A percentile compares a stretch with the other conserved stretches of the same genome.
These are phyloP conservation scores for Bufotes viridis DNA, from an alignment of 2,797 vertebrate genomes.

Conservation along the genomic window DNA sequence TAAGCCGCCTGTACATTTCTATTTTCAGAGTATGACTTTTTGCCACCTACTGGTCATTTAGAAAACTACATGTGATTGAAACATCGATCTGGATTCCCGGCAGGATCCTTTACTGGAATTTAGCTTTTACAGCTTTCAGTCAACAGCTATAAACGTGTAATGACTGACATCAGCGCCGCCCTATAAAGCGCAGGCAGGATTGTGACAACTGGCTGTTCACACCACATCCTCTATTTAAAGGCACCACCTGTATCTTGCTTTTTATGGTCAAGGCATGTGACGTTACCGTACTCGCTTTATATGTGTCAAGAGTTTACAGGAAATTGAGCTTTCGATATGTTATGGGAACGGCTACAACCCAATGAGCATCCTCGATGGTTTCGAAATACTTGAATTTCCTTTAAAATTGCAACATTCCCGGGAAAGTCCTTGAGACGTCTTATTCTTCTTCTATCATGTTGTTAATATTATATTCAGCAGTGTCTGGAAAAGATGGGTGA, in stretches of 20 bases:
- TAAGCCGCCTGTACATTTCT: background rate
- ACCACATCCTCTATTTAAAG: background rate
- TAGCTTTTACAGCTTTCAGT: slow-evolving; percentile 23
- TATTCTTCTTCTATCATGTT: background rate
- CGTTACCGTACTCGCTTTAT: too few species aligned
- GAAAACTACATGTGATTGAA: background rate
- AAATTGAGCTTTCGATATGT: background rate
- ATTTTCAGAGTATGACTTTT: background rate
- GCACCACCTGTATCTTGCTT: background rate
- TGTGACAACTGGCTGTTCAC: background rate
- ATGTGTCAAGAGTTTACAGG: background rate
- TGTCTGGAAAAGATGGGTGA: background rate
- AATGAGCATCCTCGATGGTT: background rate
- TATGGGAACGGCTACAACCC: background rate
- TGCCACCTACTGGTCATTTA: background rate
- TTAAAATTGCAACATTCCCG: background rate
- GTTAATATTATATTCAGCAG: background rate
- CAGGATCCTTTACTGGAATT: slow-evolving; percentile 23
- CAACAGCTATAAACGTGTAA: slow-evolving; percentile 41
- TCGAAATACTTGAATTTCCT: background rate
- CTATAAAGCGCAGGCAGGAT: background rate
- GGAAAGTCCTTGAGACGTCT: background rate
- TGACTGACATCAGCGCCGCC: background rate
- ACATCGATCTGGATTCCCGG: slow-evolving; percentile 23
- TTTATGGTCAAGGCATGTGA: background rate